A percentile compares a stretch with the other conserved stretches of the same genome.
Evolutionary conservation across 1,140 invertebrate species (phyloP).

Genomic region (Hermatobates lingyangjiaoensis): DNA sequence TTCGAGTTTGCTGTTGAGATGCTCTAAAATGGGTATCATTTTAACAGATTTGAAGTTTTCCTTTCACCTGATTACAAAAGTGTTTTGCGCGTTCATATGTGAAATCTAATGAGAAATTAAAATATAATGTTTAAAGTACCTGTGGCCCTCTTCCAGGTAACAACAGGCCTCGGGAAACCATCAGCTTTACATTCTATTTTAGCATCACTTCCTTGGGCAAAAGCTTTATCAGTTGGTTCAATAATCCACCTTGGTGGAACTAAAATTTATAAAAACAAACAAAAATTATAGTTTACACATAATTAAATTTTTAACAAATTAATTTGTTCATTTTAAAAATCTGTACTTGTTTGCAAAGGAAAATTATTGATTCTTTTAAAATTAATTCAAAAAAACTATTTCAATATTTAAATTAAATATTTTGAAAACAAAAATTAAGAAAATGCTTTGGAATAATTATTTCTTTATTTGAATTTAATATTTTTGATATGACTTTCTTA

Average conservation of each 20-base stretch:
- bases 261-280: too few species aligned
- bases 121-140: constrained; percentile 33
- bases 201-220: constrained; percentile 80
- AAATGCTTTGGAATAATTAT: neutral
- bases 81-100: too few species aligned
- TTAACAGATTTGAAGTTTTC: too few species aligned
- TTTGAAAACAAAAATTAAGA: neutral
- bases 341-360: too few species aligned
- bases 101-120: neutral
- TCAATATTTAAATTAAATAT: neutral
- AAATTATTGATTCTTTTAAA: too few species aligned
- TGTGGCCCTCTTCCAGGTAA: constrained; percentile 88
- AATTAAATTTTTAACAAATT: too few species aligned
- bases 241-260: constrained; percentile 92
- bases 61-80: too few species aligned
- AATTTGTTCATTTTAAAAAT: too few species aligned
- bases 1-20: too few species aligned
- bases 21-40: too few species aligned
- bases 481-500: neutral
- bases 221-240: constrained; percentile 86
- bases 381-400: neutral
- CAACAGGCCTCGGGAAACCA: constrained; percentile 80
- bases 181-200: constrained; percentile 88
- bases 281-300: too few species aligned
- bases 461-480: neutral